These are phyloP conservation scores for Bolinopsis microptera DNA, from an alignment of 37 sponge, comb jelly and placozoan genomes.

Conservation along the genomic window DNA sequence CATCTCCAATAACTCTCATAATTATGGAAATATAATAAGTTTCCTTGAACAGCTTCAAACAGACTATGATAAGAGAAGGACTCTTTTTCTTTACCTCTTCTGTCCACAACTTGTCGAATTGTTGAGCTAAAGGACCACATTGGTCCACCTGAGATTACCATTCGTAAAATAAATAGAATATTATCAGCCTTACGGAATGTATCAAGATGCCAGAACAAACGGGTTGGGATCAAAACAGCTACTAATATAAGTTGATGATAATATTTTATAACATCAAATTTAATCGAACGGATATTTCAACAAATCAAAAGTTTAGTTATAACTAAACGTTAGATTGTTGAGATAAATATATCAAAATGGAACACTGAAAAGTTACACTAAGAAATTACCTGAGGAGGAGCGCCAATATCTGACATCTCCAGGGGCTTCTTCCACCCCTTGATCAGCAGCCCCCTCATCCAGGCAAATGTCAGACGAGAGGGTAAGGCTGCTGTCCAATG, in stretches of 20 bases:
- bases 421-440: conserved; percentile 62
- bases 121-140: not conserved
- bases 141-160: conserved; percentile 33
- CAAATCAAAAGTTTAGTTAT: too few relatives aligned
- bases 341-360: too few relatives aligned
- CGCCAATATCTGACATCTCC: conserved; percentile 8
- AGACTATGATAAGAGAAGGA: conserved; percentile 54
- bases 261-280: too few relatives aligned
- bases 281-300: too few relatives aligned
- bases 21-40: conserved; percentile 21
- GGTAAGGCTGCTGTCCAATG: conserved; percentile 64
- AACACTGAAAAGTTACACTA: too few relatives aligned
- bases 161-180: too few relatives aligned
- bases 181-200: too few relatives aligned
- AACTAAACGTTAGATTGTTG: too few relatives aligned
- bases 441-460: conserved; percentile 14
- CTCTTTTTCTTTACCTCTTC: conserved; percentile 42
- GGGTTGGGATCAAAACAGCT: too few relatives aligned
- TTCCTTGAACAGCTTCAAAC: conserved; percentile 28
- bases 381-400: conserved; percentile 32
- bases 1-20: conserved; percentile 26
- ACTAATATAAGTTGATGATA: too few relatives aligned
- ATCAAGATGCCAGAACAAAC: too few relatives aligned
- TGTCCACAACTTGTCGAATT: conserved; percentile 24
- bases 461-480: conserved; percentile 48